A percentile compares a stretch with the other conserved stretches of the same genome.
phyloP scores from a whole-genome alignment of 2,888 invertebrate species.

The Macrophya alboannulata region DNA sequence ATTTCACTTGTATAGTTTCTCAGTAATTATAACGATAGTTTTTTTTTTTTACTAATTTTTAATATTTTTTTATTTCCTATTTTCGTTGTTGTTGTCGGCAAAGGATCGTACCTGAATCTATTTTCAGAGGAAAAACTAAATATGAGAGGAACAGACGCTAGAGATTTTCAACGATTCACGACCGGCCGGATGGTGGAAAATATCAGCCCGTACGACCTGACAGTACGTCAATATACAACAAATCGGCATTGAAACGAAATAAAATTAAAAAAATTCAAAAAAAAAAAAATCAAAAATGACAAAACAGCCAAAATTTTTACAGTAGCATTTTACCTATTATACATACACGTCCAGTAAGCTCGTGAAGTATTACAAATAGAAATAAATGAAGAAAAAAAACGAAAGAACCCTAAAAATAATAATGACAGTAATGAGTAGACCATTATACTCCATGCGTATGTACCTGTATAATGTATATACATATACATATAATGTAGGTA shows the following conservation, averaged over 20 bases:
- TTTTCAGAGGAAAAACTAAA: conserved; percentile 11
- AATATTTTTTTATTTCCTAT: neutral
- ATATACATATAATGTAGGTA: too few relatives aligned
- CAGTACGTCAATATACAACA: neutral
- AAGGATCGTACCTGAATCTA: neutral
- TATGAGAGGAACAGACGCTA: neutral
- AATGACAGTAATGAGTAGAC: neutral
- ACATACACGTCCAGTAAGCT: neutral
- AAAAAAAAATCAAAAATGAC: neutral
- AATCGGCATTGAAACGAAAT: neutral
- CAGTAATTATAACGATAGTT: neutral
- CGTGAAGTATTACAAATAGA: neutral
- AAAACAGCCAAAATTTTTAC: neutral
- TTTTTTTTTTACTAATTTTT: neutral
- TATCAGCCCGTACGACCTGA: conserved; percentile 11
- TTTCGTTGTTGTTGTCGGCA: neutral
- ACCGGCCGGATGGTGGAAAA: neutral
- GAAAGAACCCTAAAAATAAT: neutral
- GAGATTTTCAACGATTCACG: neutral
- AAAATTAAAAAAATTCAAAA: neutral
- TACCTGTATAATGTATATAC: too few relatives aligned
- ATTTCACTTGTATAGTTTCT: neutral
- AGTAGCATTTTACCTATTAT: too few relatives aligned
- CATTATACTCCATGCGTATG: neutral
- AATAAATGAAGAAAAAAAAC: too few relatives aligned